These are phyloP conservation scores for Globodera rostochiensis DNA, from an alignment of 1,140 invertebrate genomes.

Conservation along the genomic window DNA sequence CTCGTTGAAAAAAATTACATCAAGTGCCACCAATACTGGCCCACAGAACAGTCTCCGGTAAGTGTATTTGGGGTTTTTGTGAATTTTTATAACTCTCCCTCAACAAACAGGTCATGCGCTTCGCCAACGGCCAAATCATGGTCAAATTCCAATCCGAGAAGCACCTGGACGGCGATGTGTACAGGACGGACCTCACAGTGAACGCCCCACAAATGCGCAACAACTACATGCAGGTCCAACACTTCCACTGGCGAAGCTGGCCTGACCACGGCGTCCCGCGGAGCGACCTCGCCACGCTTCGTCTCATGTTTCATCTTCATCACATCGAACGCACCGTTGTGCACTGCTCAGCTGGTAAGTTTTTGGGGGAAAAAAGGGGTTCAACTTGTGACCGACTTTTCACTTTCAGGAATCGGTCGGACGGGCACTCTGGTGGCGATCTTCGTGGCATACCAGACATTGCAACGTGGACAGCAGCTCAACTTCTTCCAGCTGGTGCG, in stretches of 20 bases:
- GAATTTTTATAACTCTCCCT: no score
- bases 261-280: slow-evolving; percentile 48
- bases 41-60: not conserved
- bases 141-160: no score
- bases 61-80: no score
- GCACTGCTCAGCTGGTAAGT: slow-evolving; percentile 49
- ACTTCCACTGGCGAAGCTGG: slow-evolving; percentile 42
- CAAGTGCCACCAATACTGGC: slow-evolving; percentile 48
- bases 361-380: no score
- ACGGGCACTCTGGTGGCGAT: slow-evolving; percentile 52
- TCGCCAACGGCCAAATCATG: no score
- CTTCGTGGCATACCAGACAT: slow-evolving; percentile 39
- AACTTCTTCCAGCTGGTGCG: slow-evolving; percentile 37
- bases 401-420: slow-evolving; percentile 44
- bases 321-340: slow-evolving; percentile 28
- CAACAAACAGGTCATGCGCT: no score
- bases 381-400: not conserved
- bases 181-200: not conserved
- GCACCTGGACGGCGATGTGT: no score
- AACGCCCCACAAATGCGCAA: not conserved
- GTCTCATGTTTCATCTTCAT: slow-evolving; percentile 32
- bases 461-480: slow-evolving; percentile 41
- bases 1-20: slow-evolving; percentile 59
- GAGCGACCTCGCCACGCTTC: slow-evolving; percentile 32
- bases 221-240: slow-evolving; percentile 11